Percentiles rank a stretch among this genome's conserved stretches.
phyloP scores from a whole-genome alignment of 2,888 invertebrate genomes.

The Acheta domesticus region DNA sequence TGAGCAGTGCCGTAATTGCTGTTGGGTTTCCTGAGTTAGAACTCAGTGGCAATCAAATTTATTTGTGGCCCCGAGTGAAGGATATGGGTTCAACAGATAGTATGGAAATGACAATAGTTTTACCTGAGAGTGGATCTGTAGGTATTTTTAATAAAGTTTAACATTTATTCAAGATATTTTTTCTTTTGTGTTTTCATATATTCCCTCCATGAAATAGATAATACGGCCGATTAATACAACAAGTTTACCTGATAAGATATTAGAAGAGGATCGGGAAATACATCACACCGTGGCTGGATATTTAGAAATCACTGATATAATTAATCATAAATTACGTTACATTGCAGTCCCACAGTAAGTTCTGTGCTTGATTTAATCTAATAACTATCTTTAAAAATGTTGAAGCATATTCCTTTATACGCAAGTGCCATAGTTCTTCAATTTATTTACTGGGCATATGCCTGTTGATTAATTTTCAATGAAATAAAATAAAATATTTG shows the following conservation, averaged over 20 bases:
- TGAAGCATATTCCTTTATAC: too few species aligned
- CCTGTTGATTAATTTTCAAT: too few species aligned
- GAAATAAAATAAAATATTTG: too few species aligned
- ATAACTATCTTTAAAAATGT: too few species aligned
- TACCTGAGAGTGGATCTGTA: slow-evolving; percentile 43
- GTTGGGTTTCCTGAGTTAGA: slow-evolving; percentile 53
- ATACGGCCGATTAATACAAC: slow-evolving; percentile 41
- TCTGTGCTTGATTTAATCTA: neutral
- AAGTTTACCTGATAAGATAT: slow-evolving; percentile 38
- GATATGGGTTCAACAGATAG: slow-evolving; percentile 34
- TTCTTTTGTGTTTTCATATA: slow-evolving; percentile 23
- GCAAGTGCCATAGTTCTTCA: neutral
- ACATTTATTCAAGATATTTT: neutral
- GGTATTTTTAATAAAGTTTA: neutral
- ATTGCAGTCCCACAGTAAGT: slow-evolving; percentile 53
- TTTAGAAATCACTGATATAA: slow-evolving; percentile 54
- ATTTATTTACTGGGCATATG: neutral
- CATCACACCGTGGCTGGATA: slow-evolving; percentile 45
- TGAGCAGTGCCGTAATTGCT: slow-evolving; percentile 48
- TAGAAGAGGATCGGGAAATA: slow-evolving; percentile 22
- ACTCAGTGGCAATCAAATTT: slow-evolving; percentile 44
- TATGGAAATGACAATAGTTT: slow-evolving; percentile 39
- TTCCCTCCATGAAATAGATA: slow-evolving; percentile 34
- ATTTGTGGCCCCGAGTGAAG: slow-evolving; percentile 45
- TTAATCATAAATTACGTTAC: slow-evolving; percentile 51